Conservation (phyloP, 37 sponge, comb jelly and placozoan genomes). For the Mnemiopsis leidyi region DNA sequence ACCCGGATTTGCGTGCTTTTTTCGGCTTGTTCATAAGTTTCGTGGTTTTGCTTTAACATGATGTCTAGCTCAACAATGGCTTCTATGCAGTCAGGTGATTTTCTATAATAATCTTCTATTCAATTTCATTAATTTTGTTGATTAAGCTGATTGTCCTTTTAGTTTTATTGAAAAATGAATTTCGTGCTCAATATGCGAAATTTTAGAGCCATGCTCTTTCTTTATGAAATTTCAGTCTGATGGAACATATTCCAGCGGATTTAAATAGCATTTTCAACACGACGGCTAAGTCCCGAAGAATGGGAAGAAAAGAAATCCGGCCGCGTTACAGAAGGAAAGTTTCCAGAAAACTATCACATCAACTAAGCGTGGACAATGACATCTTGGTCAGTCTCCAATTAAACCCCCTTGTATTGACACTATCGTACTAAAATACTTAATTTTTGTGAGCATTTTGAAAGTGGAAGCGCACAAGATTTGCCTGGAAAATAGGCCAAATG, state of each 20-base stretch:
- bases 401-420: too few relatives aligned
- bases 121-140: not conserved
- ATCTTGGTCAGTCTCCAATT: slow-evolving; percentile 40
- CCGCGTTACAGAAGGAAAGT: not conserved
- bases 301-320: not conserved
- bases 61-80: not conserved
- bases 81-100: not conserved
- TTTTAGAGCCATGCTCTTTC: too few relatives aligned
- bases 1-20: not conserved
- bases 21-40: not conserved
- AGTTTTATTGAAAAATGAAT: too few relatives aligned
- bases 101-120: not conserved
- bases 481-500: too few relatives aligned
- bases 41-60: not conserved
- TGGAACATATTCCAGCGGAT: not conserved
- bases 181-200: too few relatives aligned
- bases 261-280: slow-evolving; percentile 25
- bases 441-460: too few relatives aligned
- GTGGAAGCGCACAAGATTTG: too few relatives aligned
- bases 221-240: too few relatives aligned
- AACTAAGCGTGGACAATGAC: slow-evolving; percentile 52
- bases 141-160: too few relatives aligned
- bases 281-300: not conserved
- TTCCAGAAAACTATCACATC: slow-evolving; percentile 7
- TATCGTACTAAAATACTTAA: too few relatives aligned